Percentiles rank a stretch among this genome's conserved stretches.
Conservation (phyloP, 2,797 vertebrate species). For the Typhlichthys subterraneus region DNA sequence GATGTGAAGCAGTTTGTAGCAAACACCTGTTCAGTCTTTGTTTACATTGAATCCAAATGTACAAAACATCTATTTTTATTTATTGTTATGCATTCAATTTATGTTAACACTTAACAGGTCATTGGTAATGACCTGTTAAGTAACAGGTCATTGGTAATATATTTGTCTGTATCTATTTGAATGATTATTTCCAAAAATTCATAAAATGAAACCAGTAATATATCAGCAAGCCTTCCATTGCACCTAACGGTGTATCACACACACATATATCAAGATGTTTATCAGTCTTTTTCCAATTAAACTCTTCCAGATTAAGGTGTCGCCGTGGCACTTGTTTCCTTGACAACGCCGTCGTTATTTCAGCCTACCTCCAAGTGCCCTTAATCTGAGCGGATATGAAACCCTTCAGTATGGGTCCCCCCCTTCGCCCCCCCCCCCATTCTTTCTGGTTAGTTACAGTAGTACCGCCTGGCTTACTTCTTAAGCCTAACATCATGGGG, state of each 20-base stretch:
- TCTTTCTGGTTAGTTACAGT: constrained; percentile 33
- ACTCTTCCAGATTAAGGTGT: constrained; percentile 77
- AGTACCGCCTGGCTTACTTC: constrained; percentile 40
- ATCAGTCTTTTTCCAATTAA: constrained; percentile 77
- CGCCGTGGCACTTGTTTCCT: constrained; percentile 75
- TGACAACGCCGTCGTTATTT: constrained; percentile 75
- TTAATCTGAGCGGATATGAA: constrained; percentile 71
- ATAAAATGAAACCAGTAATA: constrained; percentile 63
- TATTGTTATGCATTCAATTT: too few species aligned
- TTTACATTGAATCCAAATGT: constrained; percentile 39
- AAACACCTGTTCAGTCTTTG: constrained; percentile 41
- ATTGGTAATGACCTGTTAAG: too few species aligned
- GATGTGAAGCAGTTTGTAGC: constrained; percentile 16
- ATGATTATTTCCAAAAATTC: constrained; percentile 22
- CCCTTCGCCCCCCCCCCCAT: constrained; percentile 1
- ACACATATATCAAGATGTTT: constrained; percentile 70
- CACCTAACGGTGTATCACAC: constrained; percentile 55
- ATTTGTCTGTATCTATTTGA: constrained; percentile 2
- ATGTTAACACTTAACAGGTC: too few species aligned
- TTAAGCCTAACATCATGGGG: constrained; percentile 45
- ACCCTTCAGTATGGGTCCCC: constrained; percentile 58
- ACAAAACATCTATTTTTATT: not conserved
- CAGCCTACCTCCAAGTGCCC: constrained; percentile 59
- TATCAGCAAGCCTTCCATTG: constrained; percentile 58
- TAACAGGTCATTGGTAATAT: too few species aligned